A percentile compares a stretch with the other conserved stretches of the same genome.
Conservation (phyloP, 2,888 invertebrate species). For the Hemithea aestivaria region DNA sequence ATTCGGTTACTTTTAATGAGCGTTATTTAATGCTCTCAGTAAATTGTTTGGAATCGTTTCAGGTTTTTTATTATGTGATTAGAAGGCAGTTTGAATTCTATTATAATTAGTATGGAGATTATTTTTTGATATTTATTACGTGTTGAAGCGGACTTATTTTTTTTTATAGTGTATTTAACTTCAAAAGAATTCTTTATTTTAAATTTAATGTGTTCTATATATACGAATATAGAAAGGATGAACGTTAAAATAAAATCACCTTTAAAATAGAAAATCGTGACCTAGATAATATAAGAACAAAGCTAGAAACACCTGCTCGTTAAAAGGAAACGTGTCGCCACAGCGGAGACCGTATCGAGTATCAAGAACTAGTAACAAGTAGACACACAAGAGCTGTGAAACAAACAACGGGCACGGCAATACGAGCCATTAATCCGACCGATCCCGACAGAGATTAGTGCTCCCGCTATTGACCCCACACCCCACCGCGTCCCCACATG, state of each 20-base stretch:
- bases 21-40: slow-evolving; percentile 1
- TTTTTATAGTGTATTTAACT: too few species aligned
- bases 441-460: slow-evolving; percentile 73
- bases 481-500: slow-evolving; percentile 53
- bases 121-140: too few species aligned
- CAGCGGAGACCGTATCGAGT: slow-evolving; percentile 43
- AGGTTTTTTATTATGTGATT: too few species aligned
- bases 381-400: slow-evolving; percentile 56
- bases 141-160: too few species aligned
- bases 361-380: slow-evolving; percentile 59
- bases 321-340: slow-evolving; percentile 33
- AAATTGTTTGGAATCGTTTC: neutral
- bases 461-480: slow-evolving; percentile 63
- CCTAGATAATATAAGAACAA: too few species aligned
- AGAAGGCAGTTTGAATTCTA: too few species aligned
- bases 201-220: too few species aligned
- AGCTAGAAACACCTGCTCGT: slow-evolving; percentile 6
- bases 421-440: slow-evolving; percentile 73
- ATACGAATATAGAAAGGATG: too few species aligned
- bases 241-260: too few species aligned
- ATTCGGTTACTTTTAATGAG: slow-evolving; percentile 10
- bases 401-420: slow-evolving; percentile 71
- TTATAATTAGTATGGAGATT: too few species aligned
- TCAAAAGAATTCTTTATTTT: too few species aligned
- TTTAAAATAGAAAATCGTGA: too few species aligned